Evolutionary conservation across 2,797 vertebrate genomes (phyloP), one percentile per base, ranked within the genome.

Genomic region (Xiphophorus birchmanni): DNA sequence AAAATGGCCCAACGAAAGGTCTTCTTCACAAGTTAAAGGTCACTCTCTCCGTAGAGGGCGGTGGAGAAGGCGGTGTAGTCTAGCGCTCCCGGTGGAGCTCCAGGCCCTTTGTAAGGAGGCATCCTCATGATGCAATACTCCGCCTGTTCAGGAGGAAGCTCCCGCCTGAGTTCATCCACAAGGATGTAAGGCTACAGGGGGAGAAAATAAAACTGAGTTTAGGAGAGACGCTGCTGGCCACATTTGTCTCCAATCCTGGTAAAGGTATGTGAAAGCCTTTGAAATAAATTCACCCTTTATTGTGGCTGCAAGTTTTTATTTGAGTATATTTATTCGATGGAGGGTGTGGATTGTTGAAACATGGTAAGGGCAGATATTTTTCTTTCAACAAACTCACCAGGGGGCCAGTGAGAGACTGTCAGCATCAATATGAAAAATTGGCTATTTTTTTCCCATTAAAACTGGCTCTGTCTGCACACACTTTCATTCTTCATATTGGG

Each of bases 21-120:
- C 81, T 85, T 85, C 44, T 80, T 76, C 78, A 47, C 47, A 74
- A 92, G 93, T 97, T 98, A 99, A 96, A 99, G 98, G 96, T 99
- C 99, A 80, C 99, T 99, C 95, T 99, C 99, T 86, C 99, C 99
- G 0, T 99, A 99, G 50, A 99, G 97, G 26, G 99, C 99, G 12
- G 98, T 99, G 91, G 99, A 99, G 96, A 99, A 99, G 93, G 98
- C 98, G 84, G 98, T 98, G 96, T 99, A 99, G 96, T 99, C 99
- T 91, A 99, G 97, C 44, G 98, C 97, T 82, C 98, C 98, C 0
- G 97, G 96, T 79, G 97, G 96, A 7, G 95, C 95, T 58, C 97
- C 98, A 0, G 94, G 96, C 79, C 96, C 97, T 0, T 52, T 60
- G 88, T 97, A 98, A 17, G 97, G 95, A 1, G 99, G 98, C 99